Evolutionary conservation across 2,113 vertebrate species (phyloP), one percentile per base, ranked within the genome.

Genomic region (Nipponia nippon): DNA sequence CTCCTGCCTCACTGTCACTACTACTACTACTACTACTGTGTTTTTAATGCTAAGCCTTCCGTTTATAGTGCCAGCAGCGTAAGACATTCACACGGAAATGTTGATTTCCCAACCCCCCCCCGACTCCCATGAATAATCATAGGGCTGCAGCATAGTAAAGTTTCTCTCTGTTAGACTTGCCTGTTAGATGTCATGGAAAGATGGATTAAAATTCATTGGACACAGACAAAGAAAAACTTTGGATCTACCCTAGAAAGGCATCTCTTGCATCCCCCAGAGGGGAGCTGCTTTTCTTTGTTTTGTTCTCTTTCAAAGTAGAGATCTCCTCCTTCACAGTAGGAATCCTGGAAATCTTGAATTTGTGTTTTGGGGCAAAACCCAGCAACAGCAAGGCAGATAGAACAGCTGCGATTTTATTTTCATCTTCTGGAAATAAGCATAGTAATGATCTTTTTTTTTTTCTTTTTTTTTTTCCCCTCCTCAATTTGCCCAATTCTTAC

Each of bases 121-220:
- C n/a, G n/a, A 65, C 61, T 92, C 6, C 76, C 23, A 78, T 84
- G 89, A 94, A 92, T 96, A 97, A 91, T 94, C 72, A 81, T 89
- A 62, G 72, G 25, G 25, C 73, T 85, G 40, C 73, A 87, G 52
- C 52, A 69, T 13, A 32, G 61, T 72, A 29, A 87, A 90, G 27
- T 72, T 95, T 87, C 23, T 87, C 36, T 80, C 67, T 83, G 50
- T 70, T 73, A 83, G 61, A 73, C n/a, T 89, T 93, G 59, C n/a
- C 90, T 96, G 71, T 73, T 94, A 81, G 80, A 90, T 95, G 69
- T 56, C 83, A 72, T 91, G 27, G 47, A 72, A 82, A 77, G 50
- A n/a, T 1, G 1, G 83, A 95, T 97, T 94, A 79, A 95, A 96
- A 92, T 94, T 94, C 76, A 82, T 61, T 78, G 72, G 56, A 62